Evolutionary conservation across 2,888 invertebrate species (phyloP).

Genomic region (Sarcophaga subvicina): DNA sequence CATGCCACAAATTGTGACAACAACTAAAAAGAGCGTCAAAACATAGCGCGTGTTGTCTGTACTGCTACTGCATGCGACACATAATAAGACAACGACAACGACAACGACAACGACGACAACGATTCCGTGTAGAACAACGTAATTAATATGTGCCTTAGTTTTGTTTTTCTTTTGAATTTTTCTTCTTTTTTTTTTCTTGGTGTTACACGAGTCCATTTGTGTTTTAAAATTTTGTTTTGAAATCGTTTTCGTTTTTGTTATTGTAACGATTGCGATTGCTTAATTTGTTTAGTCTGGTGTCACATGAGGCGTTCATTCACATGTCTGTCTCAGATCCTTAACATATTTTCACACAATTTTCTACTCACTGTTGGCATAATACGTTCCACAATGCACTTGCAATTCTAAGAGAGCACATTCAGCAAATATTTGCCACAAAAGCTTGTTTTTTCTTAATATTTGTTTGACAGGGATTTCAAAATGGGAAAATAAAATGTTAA

Average conservation of each 20-base stretch:
- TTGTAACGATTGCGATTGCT: conserved; percentile 8
- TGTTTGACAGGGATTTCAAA: too few relatives aligned
- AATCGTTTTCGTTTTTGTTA: neutral
- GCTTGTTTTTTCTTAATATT: too few relatives aligned
- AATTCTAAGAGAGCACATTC: too few relatives aligned
- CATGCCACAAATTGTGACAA: neutral
- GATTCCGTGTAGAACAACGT: too few relatives aligned
- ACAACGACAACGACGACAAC: too few relatives aligned
- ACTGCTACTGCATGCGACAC: neutral
- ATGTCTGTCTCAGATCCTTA: conserved; percentile 39
- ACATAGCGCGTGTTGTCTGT: neutral
- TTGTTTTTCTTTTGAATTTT: too few relatives aligned
- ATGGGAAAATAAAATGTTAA: neutral
- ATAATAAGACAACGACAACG: too few relatives aligned
- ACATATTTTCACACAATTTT: neutral
- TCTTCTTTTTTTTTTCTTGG: neutral
- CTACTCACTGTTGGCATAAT: neutral
- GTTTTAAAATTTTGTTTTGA: neutral
- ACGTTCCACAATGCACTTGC: neutral
- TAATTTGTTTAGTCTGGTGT: conserved; percentile 21
- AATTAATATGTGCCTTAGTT: too few relatives aligned
- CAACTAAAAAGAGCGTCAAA: neutral
- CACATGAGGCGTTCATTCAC: conserved; percentile 51
- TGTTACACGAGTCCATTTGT: neutral
- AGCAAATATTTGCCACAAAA: too few relatives aligned